Evolutionary conservation across 2,888 invertebrate genomes (phyloP).

Genomic region (Pantelozetes paolii): DNA sequence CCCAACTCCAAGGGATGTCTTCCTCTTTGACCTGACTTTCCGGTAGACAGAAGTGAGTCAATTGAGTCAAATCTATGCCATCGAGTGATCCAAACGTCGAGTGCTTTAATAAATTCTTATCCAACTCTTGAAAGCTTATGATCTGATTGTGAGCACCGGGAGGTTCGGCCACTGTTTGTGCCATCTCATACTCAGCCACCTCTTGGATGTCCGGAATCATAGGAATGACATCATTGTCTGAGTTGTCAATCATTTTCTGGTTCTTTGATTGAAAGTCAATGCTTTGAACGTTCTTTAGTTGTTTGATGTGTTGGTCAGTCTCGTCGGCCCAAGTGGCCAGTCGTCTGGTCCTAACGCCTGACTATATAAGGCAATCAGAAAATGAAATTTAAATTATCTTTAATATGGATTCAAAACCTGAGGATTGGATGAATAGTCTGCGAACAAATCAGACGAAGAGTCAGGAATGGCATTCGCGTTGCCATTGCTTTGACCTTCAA

Average conservation of each 20-base stretch:
- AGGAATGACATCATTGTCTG: constrained; percentile 29
- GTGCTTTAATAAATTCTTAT: constrained; percentile 34
- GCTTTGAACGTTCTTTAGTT: background rate
- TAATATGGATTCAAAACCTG: constrained; percentile 17
- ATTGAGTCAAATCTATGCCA: constrained; percentile 34
- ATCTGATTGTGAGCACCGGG: constrained; percentile 31
- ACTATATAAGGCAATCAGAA: background rate
- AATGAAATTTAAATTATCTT: background rate
- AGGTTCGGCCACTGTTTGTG: constrained; percentile 37
- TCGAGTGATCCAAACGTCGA: constrained; percentile 33
- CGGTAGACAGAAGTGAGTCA: constrained; percentile 21
- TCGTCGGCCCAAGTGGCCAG: constrained; percentile 25
- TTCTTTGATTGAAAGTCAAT: background rate
- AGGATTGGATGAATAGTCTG: background rate
- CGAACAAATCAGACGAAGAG: background rate
- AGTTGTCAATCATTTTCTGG: constrained; percentile 4
- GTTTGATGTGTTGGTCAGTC: background rate
- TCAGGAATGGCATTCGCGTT: constrained; percentile 4
- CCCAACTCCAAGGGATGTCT: constrained; percentile 40
- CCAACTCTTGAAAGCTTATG: constrained; percentile 32
- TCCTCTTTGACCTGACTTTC: constrained; percentile 39
- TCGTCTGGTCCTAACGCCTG: background rate
- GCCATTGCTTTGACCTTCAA: constrained; percentile 5
- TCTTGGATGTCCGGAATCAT: constrained; percentile 40
- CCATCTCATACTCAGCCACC: constrained; percentile 32